phyloP scores from a whole-genome alignment of 2,797 vertebrate genomes.

The Simalia tracyae region DNA sequence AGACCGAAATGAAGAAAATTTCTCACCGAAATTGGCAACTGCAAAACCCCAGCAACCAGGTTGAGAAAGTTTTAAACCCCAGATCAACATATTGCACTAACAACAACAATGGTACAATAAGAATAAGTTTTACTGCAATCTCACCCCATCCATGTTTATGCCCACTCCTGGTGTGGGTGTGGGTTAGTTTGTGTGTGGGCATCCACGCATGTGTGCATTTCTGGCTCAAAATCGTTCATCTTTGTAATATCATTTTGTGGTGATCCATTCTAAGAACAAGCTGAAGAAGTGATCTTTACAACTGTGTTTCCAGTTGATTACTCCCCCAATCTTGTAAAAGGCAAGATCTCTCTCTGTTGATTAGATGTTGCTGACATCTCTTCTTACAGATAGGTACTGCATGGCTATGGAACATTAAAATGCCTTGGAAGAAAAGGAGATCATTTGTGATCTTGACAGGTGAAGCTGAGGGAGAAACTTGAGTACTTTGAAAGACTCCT shows the following conservation, averaged over 20 bases:
- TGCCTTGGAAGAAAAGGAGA: neutral
- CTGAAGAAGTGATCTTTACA: conserved; percentile 11
- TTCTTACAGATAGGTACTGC: neutral
- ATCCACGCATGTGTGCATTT: neutral
- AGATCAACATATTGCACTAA: neutral
- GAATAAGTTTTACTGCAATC: neutral
- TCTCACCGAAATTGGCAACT: neutral
- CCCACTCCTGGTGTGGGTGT: neutral
- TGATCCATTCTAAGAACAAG: conserved; percentile 25
- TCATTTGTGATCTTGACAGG: neutral
- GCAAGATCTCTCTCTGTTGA: neutral
- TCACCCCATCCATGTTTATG: neutral
- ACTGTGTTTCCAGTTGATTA: neutral
- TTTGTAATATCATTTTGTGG: conserved; percentile 4
- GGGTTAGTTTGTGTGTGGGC: neutral
- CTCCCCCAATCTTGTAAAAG: neutral
- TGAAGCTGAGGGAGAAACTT: conserved; percentile 20
- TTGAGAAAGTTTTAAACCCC: neutral
- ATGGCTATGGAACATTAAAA: conserved; percentile 9
- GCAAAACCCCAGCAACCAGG: neutral
- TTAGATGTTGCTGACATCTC: neutral
- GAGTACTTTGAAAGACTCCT: neutral
- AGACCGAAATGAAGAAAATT: neutral
- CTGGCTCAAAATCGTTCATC: conserved; percentile 13
- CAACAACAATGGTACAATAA: neutral